phyloP scores from a whole-genome alignment of 2,113 vertebrate genomes.

The Plotosus lineatus region DNA sequence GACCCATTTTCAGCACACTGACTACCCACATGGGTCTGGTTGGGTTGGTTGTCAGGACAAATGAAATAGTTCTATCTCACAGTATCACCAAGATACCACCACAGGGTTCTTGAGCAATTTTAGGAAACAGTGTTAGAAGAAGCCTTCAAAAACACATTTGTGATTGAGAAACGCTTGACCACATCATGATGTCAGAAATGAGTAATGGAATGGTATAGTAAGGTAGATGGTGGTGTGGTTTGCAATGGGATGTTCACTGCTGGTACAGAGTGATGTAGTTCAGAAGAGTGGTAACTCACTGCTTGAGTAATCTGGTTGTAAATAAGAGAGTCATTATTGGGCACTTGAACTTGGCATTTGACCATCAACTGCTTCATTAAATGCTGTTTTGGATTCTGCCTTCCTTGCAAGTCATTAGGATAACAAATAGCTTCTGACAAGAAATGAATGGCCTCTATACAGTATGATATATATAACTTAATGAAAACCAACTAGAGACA shows the following conservation, averaged over 20 bases:
- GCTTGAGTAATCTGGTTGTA: background rate
- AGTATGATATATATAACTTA: background rate
- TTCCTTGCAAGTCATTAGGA: background rate
- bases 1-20: too few species aligned
- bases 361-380: background rate
- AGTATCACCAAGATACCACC: background rate
- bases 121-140: background rate
- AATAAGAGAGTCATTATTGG: background rate
- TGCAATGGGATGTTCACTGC: background rate
- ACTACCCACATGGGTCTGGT: too few species aligned
- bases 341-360: background rate
- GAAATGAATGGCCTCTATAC: background rate
- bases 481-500: background rate
- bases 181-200: background rate
- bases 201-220: background rate
- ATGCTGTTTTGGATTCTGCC: background rate
- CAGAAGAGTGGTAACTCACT: background rate
- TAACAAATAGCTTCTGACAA: background rate
- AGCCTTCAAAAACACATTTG: background rate
- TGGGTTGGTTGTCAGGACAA: too few species aligned
- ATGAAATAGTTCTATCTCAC: too few species aligned
- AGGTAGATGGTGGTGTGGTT: background rate
- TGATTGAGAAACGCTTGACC: background rate
- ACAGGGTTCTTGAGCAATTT: background rate
- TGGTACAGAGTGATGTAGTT: background rate